A percentile compares a stretch with the other conserved stretches of the same genome.
These are phyloP conservation scores for Drosophila cardini DNA, from an alignment of 1,140 invertebrate genomes.

Conservation along the genomic window DNA sequence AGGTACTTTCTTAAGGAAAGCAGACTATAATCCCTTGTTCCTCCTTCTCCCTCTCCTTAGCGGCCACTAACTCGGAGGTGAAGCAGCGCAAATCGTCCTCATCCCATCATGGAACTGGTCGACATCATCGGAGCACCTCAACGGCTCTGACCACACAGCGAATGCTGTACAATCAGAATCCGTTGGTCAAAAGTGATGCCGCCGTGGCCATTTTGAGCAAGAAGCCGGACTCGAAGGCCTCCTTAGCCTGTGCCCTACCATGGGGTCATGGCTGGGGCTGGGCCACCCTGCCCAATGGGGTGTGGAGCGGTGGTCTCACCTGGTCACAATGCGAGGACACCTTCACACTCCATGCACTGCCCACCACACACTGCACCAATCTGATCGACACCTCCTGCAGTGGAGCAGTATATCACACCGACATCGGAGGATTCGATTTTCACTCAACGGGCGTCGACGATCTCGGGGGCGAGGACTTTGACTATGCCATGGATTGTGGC, in stretches of 20 bases:
- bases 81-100: slow-evolving; percentile 75
- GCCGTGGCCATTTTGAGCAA: slow-evolving; percentile 83
- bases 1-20: too few relatives aligned
- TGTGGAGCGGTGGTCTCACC: slow-evolving; percentile 87
- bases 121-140: slow-evolving; percentile 53
- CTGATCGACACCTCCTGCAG: slow-evolving; percentile 86
- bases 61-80: slow-evolving; percentile 86
- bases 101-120: slow-evolving; percentile 36
- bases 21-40: neutral
- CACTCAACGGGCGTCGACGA: slow-evolving; percentile 86
- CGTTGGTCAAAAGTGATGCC: slow-evolving; percentile 80
- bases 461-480: slow-evolving; percentile 87
- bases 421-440: slow-evolving; percentile 86
- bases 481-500: slow-evolving; percentile 87
- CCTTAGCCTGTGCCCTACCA: slow-evolving; percentile 78
- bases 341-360: slow-evolving; percentile 87
- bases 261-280: slow-evolving; percentile 87
- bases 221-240: slow-evolving; percentile 81
- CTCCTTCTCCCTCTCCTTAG: slow-evolving; percentile 46
- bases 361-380: slow-evolving; percentile 87
- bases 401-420: slow-evolving; percentile 87
- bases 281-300: slow-evolving; percentile 87
- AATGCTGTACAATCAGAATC: slow-evolving; percentile 71
- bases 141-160: slow-evolving; percentile 60
- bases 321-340: slow-evolving; percentile 88